Conservation (phyloP, 1,140 invertebrate genomes). For the Yoshiicerus persimilis region DNA sequence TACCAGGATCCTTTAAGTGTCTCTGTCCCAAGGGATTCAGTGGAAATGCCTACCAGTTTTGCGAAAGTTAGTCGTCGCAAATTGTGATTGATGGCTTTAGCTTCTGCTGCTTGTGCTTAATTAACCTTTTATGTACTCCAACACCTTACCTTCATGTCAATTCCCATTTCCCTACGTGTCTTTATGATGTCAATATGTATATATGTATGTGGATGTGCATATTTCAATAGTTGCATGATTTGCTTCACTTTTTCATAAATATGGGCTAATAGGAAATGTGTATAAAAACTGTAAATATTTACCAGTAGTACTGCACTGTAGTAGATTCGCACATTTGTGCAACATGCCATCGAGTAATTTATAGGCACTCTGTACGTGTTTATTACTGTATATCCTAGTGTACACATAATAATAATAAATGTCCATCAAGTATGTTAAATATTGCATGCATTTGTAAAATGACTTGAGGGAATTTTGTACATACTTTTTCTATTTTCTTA, state of each 20-base stretch:
- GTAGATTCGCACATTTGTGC: no score
- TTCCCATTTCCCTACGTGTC: not conserved
- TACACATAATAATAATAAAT: no score
- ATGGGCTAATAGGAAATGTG: not conserved
- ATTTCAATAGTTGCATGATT: not conserved
- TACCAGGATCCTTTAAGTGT: conserved; percentile 56
- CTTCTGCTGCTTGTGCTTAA: not conserved
- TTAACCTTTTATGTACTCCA: not conserved
- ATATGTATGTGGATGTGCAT: not conserved
- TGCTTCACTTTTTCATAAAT: not conserved
- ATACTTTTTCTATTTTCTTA: no score
- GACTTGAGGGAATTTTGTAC: no score
- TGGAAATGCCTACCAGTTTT: conserved; percentile 65
- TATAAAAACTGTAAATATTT: no score
- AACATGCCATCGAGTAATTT: no score
- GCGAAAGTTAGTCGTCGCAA: conserved; percentile 73
- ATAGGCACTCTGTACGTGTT: no score
- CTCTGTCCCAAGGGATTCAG: conserved; percentile 56
- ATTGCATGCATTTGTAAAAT: no score
- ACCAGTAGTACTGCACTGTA: no score
- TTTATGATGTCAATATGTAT: not conserved
- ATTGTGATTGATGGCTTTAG: not conserved
- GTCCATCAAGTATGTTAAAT: no score
- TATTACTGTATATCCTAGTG: no score
- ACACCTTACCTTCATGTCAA: not conserved